A percentile compares a stretch with the other conserved stretches of the same genome.
Conservation (phyloP, 2,113 vertebrate species). For the Phaetusa simplex region DNA sequence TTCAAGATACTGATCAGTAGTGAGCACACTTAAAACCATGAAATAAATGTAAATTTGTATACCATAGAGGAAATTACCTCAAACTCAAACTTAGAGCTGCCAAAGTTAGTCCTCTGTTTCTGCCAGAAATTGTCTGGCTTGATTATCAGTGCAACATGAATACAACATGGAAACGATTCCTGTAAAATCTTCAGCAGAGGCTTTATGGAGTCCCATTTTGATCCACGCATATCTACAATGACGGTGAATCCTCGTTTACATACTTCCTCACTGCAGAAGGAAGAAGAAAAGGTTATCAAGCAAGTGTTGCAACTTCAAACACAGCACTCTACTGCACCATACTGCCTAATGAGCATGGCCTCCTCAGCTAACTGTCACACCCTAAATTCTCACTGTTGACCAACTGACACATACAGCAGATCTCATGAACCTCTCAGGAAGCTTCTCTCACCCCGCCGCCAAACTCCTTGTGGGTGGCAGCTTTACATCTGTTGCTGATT, state of each 20-base stretch:
- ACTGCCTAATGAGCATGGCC: rapidly evolving
- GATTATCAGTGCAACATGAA: slow-evolving; percentile 98
- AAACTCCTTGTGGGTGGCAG: not conserved
- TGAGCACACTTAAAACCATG: not conserved
- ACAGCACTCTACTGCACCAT: not conserved
- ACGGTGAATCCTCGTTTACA: slow-evolving; percentile 97
- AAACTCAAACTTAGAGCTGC: slow-evolving; percentile 99
- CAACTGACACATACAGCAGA: not conserved
- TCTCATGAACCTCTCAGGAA: not conserved
- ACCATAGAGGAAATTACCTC: slow-evolving; percentile 80
- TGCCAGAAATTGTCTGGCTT: slow-evolving; percentile 99
- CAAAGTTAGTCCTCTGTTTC: slow-evolving; percentile 98
- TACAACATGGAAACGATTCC: slow-evolving; percentile 96
- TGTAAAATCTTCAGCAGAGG: slow-evolving; percentile 97
- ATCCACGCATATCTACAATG: slow-evolving; percentile 99
- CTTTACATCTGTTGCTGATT: not conserved
- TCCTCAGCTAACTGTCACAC: not conserved
- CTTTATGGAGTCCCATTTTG: slow-evolving; percentile 99
- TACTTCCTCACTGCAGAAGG: slow-evolving; percentile 88
- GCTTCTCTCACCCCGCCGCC: not conserved
- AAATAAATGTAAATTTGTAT: not conserved
- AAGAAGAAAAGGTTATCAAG: slow-evolving; percentile 35
- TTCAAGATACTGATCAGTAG: not conserved
- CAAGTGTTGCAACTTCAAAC: not conserved
- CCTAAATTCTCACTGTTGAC: not conserved